phyloP scores from a whole-genome alignment of 2,113 vertebrate species.

The Takifugu flavidus region DNA sequence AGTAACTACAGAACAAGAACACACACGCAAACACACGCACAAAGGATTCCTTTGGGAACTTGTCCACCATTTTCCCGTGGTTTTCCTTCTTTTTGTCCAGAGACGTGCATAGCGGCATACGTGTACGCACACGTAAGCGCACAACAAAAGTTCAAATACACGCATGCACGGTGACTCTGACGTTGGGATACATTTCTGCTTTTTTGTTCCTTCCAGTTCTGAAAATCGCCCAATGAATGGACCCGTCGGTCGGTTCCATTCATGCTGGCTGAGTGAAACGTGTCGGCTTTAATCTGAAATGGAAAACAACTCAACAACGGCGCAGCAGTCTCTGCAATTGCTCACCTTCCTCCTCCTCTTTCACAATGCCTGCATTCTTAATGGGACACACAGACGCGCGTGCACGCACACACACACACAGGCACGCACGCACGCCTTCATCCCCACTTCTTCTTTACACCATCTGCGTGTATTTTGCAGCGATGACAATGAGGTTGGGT shows the following conservation, averaged over 20 bases:
- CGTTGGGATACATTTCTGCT: no score
- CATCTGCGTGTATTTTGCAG: no score
- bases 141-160: not conserved
- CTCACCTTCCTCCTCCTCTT: constrained; percentile 38
- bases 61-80: constrained; percentile 61
- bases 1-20: constrained; percentile 47
- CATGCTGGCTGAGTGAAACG: no score
- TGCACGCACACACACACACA: not conserved
- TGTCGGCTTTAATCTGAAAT: not conserved
- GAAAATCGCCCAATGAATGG: no score
- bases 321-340: constrained; percentile 16
- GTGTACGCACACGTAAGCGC: not conserved
- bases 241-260: no score
- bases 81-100: constrained; percentile 34
- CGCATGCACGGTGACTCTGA: not conserved
- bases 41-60: constrained; percentile 48
- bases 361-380: constrained; percentile 39
- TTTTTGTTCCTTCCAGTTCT: no score
- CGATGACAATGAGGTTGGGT: no score
- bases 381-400: constrained; percentile 8
- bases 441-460: not conserved
- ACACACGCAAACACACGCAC: constrained; percentile 15
- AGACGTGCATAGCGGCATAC: not conserved
- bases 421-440: not conserved
- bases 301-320: constrained; percentile 24